A percentile compares a stretch with the other conserved stretches of the same genome.
Evolutionary conservation across 2,113 vertebrate species (phyloP).

Genomic region (Propithecus coquereli): DNA sequence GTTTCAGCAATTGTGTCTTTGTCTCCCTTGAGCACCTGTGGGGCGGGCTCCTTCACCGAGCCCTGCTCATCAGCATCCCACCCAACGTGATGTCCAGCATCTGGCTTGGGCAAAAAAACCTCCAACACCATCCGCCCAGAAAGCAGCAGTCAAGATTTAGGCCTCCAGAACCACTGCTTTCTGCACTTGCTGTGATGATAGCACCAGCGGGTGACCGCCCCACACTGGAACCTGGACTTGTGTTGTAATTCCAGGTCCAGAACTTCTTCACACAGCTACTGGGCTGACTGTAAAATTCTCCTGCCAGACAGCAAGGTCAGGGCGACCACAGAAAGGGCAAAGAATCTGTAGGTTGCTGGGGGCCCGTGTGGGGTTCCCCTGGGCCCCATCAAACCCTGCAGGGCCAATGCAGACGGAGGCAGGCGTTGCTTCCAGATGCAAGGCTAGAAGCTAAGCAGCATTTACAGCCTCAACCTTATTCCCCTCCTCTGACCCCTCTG

Average conservation of each 20-base stretch:
- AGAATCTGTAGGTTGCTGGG: neutral
- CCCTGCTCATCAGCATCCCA: neutral
- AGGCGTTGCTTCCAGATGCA: neutral
- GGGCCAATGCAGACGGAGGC: neutral
- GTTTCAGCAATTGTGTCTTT: neutral
- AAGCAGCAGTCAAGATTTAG: neutral
- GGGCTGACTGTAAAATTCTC: neutral
- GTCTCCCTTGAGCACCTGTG: neutral
- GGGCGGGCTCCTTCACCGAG: neutral
- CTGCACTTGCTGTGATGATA: rapidly evolving
- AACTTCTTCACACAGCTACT: neutral
- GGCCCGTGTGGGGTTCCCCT: neutral
- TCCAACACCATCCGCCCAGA: neutral
- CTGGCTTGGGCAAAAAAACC: neutral
- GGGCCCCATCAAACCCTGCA: neutral
- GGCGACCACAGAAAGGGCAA: neutral
- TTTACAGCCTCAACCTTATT: neutral
- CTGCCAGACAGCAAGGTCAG: neutral
- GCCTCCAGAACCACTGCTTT: neutral
- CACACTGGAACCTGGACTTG: neutral
- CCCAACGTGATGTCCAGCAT: neutral
- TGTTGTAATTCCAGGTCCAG: neutral
- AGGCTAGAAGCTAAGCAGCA: neutral
- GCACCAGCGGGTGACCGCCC: neutral
- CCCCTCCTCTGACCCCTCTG: neutral